Base-by-base conservation (phyloP, 2,888 invertebrate species). In the Hedya salicella region DNA sequence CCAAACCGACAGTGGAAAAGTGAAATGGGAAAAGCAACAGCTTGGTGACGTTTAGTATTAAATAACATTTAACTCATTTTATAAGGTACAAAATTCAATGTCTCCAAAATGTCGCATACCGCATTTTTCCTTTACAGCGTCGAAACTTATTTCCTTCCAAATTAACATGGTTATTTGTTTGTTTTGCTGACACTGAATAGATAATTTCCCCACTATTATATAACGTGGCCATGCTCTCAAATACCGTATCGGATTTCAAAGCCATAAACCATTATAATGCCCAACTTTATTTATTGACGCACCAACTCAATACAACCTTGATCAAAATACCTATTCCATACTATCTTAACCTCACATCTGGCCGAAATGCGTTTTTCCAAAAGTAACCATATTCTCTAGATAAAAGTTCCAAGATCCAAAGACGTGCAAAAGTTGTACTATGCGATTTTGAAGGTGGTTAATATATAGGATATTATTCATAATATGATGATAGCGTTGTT, bases 401-500 rank as follows among this genome's bases (percentile, higher is more conserved):
- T 0, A 46, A 17, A 57, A 11, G 8, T 1, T 32, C n/a, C 4
- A 32, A 32, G 25, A 46, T 32, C 4, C 13, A 46, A n/a, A 44
- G 44, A 32, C 8, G 32, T 8, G 0, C 8, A 3, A 30, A 8
- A 2, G 16, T 44, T 0, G n/a, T 1, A 6, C 17, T 57, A 32
- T n/a, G 44, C 16, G 56, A 17, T 44, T 32, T 42, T 4, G 11
- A 32, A 32, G 17, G 30, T n/a, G 13, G 14, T 0, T 46, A 13
- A 13, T 17, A 49, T 64, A 48, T 48, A 16, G 62, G n/a, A 54
- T 62, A 48, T 9, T 46, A 54, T 62, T 54, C 62, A 62, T 62
- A 46, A 9, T 42, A 53, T 54, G 48, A 57, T 57, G 42, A 46
- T 52, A 42, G 8, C 30, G 9, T 53, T 17, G 25, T 64, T 64